Conservation (phyloP, 2,888 invertebrate species). For the Pardosa pseudoannulata region DNA sequence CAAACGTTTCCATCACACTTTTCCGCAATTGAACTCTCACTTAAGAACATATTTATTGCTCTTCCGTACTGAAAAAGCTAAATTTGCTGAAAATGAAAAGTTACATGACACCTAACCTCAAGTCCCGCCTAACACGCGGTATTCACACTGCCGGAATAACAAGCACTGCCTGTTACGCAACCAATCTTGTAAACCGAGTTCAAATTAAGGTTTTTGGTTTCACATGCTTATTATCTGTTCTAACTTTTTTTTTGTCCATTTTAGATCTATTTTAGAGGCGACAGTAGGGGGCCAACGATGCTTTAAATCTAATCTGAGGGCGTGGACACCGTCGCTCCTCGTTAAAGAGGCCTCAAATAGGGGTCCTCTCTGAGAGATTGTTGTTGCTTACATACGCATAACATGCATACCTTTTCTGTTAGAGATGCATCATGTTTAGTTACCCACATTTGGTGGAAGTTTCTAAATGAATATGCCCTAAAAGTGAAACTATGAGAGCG, state of each 20-base stretch:
- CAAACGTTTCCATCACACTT: slow-evolving; percentile 3
- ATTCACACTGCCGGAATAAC: slow-evolving; percentile 10
- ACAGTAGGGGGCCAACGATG: slow-evolving; percentile 19
- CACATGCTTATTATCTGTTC: slow-evolving; percentile 48
- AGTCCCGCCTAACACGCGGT: background rate
- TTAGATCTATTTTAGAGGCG: slow-evolving; percentile 33
- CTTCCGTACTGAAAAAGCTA: background rate
- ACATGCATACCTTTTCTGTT: no score
- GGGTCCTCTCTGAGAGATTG: background rate
- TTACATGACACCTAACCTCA: background rate
- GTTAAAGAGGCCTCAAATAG: background rate
- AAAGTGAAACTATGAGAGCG: no score
- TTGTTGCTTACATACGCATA: no score
- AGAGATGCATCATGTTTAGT: no score
- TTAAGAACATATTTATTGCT: background rate
- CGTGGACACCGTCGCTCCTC: slow-evolving; percentile 22
- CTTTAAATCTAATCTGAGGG: slow-evolving; percentile 12
- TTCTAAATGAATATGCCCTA: no score
- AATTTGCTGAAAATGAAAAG: background rate
- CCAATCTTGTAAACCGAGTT: slow-evolving; percentile 37
- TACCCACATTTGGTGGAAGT: no score
- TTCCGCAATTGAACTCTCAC: slow-evolving; percentile 11
- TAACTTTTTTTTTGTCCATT: slow-evolving; percentile 25
- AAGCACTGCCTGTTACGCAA: slow-evolving; percentile 11
- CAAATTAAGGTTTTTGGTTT: slow-evolving; percentile 25